Percentiles rank a stretch among this genome's conserved stretches.
Conservation (phyloP, 92 coral and sea anemone genomes). For the Parazoanthus darwini region DNA sequence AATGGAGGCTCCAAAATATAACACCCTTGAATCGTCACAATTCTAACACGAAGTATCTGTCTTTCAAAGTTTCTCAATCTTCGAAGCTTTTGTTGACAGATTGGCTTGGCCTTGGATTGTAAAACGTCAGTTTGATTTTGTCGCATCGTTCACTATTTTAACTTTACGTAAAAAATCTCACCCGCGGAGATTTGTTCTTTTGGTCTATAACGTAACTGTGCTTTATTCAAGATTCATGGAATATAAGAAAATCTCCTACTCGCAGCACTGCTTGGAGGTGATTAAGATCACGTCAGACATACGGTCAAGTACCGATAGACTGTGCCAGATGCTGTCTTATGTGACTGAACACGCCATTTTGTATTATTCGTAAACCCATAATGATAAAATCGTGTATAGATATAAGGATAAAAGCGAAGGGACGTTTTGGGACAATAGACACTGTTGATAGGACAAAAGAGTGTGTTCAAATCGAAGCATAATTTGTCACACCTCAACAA, state of each 20-base stretch:
- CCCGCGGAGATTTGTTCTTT: neutral
- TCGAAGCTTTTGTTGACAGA: constrained; percentile 28
- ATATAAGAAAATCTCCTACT: neutral
- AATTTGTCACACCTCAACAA: no score
- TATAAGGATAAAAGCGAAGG: neutral
- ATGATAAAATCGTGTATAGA: neutral
- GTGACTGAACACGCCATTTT: neutral
- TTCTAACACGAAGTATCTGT: neutral
- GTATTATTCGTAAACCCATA: neutral
- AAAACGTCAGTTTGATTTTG: no score
- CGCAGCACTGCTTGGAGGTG: neutral
- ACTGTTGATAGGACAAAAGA: neutral
- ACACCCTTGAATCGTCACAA: neutral
- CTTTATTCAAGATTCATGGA: no score
- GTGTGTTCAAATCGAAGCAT: neutral
- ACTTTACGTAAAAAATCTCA: neutral
- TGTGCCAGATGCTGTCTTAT: neutral
- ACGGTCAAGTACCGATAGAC: neutral
- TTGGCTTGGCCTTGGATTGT: neutral
- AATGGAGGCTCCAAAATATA: neutral
- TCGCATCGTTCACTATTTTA: neutral
- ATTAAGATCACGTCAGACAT: neutral
- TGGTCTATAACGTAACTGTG: neutral
- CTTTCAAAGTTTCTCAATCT: constrained; percentile 15
- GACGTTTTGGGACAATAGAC: neutral